phyloP scores from a whole-genome alignment of 2,888 invertebrate genomes.

The Athalia circularis region DNA sequence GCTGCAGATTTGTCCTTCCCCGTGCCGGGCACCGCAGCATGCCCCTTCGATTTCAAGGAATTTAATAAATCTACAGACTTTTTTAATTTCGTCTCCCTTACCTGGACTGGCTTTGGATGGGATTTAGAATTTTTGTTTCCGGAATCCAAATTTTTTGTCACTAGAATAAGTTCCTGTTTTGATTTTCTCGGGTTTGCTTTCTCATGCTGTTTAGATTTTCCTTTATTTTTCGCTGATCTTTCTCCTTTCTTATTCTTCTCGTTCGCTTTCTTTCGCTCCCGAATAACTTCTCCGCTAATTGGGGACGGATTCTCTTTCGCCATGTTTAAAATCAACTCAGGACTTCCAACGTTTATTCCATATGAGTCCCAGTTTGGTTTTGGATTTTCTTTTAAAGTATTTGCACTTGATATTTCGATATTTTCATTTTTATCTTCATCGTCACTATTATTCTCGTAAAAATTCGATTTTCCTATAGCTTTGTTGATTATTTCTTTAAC shows the following conservation, averaged over 20 bases:
- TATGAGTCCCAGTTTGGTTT: no score
- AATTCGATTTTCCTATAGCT: constrained; percentile 47
- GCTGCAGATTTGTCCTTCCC: neutral
- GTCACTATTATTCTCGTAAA: neutral
- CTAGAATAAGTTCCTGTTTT: constrained; percentile 1
- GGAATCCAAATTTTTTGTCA: constrained; percentile 3
- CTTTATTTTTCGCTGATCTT: neutral
- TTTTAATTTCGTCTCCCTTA: no score
- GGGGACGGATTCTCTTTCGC: neutral
- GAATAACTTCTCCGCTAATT: constrained; percentile 25
- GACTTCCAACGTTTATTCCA: neutral
- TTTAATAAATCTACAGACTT: no score
- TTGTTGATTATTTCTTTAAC: constrained; percentile 55
- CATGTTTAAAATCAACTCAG: constrained; percentile 2
- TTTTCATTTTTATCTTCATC: neutral
- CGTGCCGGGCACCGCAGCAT: neutral
- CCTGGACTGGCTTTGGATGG: neutral
- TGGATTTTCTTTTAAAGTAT: no score
- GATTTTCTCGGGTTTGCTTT: neutral
- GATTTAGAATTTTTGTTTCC: neutral
- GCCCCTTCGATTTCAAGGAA: neutral
- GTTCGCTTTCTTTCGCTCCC: constrained; percentile 3
- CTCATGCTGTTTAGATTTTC: neutral
- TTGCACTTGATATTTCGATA: no score
- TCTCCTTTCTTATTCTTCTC: neutral